A percentile compares a stretch with the other conserved stretches of the same genome.
These are phyloP conservation scores for Chloroclysta siterata DNA, from an alignment of 2,888 invertebrate species.

Conservation along the genomic window DNA sequence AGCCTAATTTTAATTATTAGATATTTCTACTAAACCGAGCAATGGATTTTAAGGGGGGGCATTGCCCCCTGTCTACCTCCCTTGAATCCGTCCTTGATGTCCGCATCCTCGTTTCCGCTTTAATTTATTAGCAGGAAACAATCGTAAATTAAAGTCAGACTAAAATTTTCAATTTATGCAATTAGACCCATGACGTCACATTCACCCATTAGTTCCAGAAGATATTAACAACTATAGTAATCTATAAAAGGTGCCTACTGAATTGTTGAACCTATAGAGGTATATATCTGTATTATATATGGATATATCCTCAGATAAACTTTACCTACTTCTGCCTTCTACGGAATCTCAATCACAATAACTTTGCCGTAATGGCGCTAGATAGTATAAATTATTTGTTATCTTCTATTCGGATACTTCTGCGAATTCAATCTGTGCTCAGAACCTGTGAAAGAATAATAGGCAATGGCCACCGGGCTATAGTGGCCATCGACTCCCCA, in stretches of 20 bases:
- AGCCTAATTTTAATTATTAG: no score
- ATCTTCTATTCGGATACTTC: slow-evolving; percentile 37
- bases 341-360: slow-evolving; percentile 20
- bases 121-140: slow-evolving; percentile 41
- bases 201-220: slow-evolving; percentile 14
- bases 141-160: slow-evolving; percentile 27
- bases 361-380: slow-evolving; percentile 18
- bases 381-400: slow-evolving; percentile 33
- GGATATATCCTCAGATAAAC: neutral
- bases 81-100: slow-evolving; percentile 16
- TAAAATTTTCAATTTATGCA: slow-evolving; percentile 27
- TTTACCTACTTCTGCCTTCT: neutral
- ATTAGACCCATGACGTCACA: slow-evolving; percentile 7
- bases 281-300: no score
- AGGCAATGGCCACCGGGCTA: slow-evolving; percentile 51
- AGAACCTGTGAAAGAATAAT: slow-evolving; percentile 67
- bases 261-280: neutral
- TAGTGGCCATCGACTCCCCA: slow-evolving; percentile 52
- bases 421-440: slow-evolving; percentile 55
- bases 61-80: no score
- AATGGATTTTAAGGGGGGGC: no score
- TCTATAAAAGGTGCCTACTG: slow-evolving; percentile 1
- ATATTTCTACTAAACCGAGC: no score
- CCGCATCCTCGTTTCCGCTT: slow-evolving; percentile 42
- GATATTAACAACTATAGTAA: neutral